Base-by-base conservation (phyloP, 2,888 invertebrate species). In the Diogma glabrata region DNA sequence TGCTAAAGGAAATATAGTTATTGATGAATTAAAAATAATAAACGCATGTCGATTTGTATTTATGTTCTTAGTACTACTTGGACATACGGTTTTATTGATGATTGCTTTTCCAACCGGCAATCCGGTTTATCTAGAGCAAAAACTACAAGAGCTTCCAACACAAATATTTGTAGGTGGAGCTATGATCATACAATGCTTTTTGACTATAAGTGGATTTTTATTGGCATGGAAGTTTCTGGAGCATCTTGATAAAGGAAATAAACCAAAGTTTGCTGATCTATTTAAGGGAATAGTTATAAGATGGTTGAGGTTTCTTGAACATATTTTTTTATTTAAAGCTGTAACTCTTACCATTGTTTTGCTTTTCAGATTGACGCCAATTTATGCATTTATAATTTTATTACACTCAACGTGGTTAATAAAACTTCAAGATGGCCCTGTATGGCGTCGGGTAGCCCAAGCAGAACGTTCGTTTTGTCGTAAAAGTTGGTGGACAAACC, bases 161-260 rank as follows among this genome's bases (percentile, higher is more conserved):
- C 20, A 22, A 23, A 19, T 28, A 52, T 52, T 58, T 1, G 57
- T 61, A 0, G 77, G 76, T 63, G 73, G 75, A 0, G 72, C 71
- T 1, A 61, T 73, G 1, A 68, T 74, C 64, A 67, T 78, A 56
- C 77, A 78, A 55, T 70, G 72, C 0, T 77, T 75, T 64, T 74
- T 77, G 60, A 70, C 75, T 0, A 72, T 78, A 57, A 75, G 77
- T 1, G 75, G 73, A 0, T 76, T 77, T 62, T 63, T 78, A n/a
- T 69, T 74, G 2, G 36, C 52, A 1, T 12, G 51, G 12, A 50
- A 52, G 26, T 52, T n/a, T n/a, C n/a, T n/a, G n/a, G n/a, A n/a
- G n/a, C n/a, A n/a, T n/a, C n/a, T n/a, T n/a, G n/a, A n/a, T n/a
- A n/a, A n/a, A n/a, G n/a, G n/a, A 14, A 12, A 43, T 14, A 43